These are phyloP conservation scores for Helicoverpa armigera DNA, from an alignment of 1,140 invertebrate species.

Conservation along the genomic window DNA sequence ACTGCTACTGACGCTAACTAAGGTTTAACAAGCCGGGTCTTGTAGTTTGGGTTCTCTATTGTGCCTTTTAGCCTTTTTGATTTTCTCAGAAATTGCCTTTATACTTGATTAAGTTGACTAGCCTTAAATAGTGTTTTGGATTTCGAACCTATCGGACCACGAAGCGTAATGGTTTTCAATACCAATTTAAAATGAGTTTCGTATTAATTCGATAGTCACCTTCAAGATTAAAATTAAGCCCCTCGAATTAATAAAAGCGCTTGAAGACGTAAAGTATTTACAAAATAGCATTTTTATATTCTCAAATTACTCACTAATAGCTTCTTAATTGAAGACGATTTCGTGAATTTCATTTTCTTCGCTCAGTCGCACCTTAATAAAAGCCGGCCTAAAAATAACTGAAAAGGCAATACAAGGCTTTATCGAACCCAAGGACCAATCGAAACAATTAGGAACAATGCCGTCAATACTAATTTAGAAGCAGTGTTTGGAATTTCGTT, in stretches of 20 bases:
- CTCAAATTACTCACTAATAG: background rate
- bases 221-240: background rate
- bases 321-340: background rate
- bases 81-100: conserved; percentile 6
- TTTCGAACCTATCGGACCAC: too few relatives aligned
- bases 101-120: background rate
- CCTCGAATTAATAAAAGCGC: background rate
- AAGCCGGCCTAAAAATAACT: background rate
- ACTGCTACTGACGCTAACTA: conserved; percentile 8
- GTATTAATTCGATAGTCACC: background rate
- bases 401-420: background rate
- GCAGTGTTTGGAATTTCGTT: conserved; percentile 41
- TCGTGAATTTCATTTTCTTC: background rate
- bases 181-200: conserved; percentile 3
- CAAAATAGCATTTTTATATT: background rate
- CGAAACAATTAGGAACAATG: conserved; percentile 26
- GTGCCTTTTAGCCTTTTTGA: background rate
- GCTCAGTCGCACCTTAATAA: background rate
- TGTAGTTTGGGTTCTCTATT: background rate
- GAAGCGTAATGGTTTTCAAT: background rate
- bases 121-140: too few relatives aligned
- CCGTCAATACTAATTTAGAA: conserved; percentile 42
- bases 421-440: conserved; percentile 26
- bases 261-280: background rate
- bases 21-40: background rate